Conservation (phyloP, 2,113 vertebrate genomes). For the Azemiops feae region DNA sequence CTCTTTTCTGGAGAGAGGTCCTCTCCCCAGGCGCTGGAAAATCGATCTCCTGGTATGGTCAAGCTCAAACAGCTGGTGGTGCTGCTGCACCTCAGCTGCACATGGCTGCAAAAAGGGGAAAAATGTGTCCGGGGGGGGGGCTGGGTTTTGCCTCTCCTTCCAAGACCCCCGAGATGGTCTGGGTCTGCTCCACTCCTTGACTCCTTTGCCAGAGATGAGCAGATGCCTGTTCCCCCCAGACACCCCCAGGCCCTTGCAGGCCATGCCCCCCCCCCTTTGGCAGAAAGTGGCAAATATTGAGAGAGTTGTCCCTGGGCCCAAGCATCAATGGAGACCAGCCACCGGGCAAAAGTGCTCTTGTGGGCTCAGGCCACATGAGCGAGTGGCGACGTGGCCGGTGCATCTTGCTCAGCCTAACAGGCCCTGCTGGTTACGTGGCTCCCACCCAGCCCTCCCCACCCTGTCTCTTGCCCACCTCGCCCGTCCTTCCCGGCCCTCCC, state of each 20-base stretch:
- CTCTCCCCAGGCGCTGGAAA: background rate
- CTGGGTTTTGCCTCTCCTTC: slow-evolving; percentile 25
- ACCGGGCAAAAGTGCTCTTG: slow-evolving; percentile 55
- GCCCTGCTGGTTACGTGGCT: background rate
- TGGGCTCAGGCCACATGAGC: background rate
- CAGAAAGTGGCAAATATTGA: slow-evolving; percentile 61
- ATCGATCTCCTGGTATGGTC: background rate
- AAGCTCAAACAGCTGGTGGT: background rate
- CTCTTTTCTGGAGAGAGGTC: background rate
- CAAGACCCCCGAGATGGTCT: background rate
- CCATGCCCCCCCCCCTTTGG: slow-evolving; percentile 34
- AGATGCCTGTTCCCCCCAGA: background rate
- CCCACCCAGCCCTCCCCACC: background rate
- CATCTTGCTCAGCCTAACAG: background rate
- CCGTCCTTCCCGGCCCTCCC: too few species aligned
- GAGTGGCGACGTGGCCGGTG: background rate
- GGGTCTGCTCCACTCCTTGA: background rate
- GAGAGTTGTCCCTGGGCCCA: slow-evolving; percentile 70
- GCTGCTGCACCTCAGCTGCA: background rate
- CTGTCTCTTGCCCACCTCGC: background rate
- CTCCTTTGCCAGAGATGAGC: background rate
- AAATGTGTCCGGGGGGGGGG: background rate
- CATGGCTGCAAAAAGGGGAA: background rate
- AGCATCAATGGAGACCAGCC: slow-evolving; percentile 60
- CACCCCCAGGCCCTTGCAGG: background rate